These are phyloP conservation scores for Leptogaster cylindrica DNA, from an alignment of 2,888 invertebrate genomes.

Conservation along the genomic window DNA sequence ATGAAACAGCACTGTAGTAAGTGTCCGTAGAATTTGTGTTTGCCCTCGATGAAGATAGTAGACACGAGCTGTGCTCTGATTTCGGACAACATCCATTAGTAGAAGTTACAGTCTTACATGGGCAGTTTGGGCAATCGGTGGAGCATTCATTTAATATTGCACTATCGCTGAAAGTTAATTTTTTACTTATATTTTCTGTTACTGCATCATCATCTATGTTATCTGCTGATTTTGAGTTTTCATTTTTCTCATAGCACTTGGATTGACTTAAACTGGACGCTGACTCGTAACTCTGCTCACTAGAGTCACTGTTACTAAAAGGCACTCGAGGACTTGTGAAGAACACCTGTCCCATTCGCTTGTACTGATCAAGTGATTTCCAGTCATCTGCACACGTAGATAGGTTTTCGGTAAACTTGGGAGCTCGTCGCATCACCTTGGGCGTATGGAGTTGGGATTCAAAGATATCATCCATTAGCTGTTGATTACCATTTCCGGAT, in stretches of 20 bases:
- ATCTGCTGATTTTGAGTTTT: conserved; percentile 66
- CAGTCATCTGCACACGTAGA: conserved; percentile 72
- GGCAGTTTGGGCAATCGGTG: conserved; percentile 57
- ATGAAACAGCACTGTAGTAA: conserved; percentile 57
- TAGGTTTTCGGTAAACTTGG: conserved; percentile 70
- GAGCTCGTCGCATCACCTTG: conserved; percentile 69
- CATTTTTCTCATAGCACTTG: conserved; percentile 52
- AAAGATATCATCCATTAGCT: conserved; percentile 57
- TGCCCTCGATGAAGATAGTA: conserved; percentile 46
- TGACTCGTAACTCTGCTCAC: conserved; percentile 65
- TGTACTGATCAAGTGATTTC: conserved; percentile 65
- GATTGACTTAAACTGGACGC: conserved; percentile 58
- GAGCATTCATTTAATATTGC: conserved; percentile 57
- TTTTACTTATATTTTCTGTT: conserved; percentile 53
- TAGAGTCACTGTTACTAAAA: conserved; percentile 53
- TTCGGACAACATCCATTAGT: conserved; percentile 54
- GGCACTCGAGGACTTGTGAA: conserved; percentile 60
- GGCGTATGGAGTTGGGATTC: conserved; percentile 65
- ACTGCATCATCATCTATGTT: conserved; percentile 64
- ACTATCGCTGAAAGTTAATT: conserved; percentile 61
- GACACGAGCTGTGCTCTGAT: conserved; percentile 54
- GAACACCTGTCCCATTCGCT: conserved; percentile 64
- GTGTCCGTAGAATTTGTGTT: conserved; percentile 57
- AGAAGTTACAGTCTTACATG: conserved; percentile 51
- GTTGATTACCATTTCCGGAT: conserved; percentile 52